Percentiles rank a stretch among this genome's conserved stretches.
Evolutionary conservation across 2,888 invertebrate species (phyloP).

Genomic region (Dynastes hyllus): DNA sequence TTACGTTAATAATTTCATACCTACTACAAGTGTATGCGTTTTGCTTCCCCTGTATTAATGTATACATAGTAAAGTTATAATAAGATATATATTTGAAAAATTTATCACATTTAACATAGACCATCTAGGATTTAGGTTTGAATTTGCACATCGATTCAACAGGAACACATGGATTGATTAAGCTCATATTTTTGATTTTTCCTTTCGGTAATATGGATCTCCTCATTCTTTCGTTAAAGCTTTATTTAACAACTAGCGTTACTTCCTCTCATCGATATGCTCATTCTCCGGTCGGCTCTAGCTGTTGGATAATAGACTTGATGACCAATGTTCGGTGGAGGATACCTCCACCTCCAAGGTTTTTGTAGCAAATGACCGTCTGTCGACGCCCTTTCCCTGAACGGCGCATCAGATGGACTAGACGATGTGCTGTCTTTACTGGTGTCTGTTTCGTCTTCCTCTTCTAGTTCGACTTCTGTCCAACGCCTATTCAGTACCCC

Average conservation of each 20-base stretch:
- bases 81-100: constrained; percentile 26
- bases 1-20: constrained; percentile 22
- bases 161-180: constrained; percentile 36
- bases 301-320: constrained; percentile 66
- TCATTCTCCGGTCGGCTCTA: constrained; percentile 81
- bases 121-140: constrained; percentile 20
- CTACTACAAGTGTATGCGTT: constrained; percentile 41
- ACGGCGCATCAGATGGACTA: constrained; percentile 73
- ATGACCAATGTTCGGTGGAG: constrained; percentile 69
- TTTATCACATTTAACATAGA: constrained; percentile 44
- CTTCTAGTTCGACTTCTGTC: constrained; percentile 78
- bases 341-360: constrained; percentile 76
- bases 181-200: constrained; percentile 35
- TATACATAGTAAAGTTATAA: not conserved
- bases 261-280: constrained; percentile 83
- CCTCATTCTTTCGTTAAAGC: not conserved
- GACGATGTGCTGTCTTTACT: constrained; percentile 62
- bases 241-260: constrained; percentile 72
- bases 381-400: constrained; percentile 84
- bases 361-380: constrained; percentile 79
- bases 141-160: constrained; percentile 34
- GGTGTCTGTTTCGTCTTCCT: constrained; percentile 74
- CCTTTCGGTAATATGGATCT: not conserved
- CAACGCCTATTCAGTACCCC: constrained; percentile 74
- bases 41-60: constrained; percentile 46